Conservation (phyloP, 2,797 vertebrate species). For the Paratrypauchen microcephalus region DNA sequence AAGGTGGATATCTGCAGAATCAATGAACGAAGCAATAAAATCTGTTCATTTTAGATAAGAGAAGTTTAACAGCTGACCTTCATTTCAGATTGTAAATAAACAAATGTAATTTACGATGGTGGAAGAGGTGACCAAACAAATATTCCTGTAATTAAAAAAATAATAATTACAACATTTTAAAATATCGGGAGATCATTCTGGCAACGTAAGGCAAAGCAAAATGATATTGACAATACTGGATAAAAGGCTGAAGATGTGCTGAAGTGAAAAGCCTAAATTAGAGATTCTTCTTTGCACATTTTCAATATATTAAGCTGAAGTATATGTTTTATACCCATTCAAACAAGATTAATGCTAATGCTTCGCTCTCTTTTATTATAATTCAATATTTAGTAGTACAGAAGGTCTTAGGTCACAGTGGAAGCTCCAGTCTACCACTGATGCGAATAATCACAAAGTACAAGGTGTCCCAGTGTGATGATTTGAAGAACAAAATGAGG, state of each 20-base stretch:
- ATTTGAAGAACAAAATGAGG: slow-evolving; percentile 2
- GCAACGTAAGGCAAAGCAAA: not conserved
- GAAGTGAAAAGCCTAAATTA: not conserved
- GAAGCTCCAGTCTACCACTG: not conserved
- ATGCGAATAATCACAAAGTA: not conserved
- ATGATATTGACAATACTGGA: not conserved
- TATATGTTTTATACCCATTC: not conserved
- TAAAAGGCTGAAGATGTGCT: not conserved
- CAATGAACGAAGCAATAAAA: no score
- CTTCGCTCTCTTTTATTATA: not conserved
- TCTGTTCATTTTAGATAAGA: no score
- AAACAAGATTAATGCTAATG: not conserved
- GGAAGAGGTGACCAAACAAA: no score
- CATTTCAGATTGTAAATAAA: no score
- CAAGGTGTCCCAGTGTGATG: not conserved
- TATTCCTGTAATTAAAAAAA: no score
- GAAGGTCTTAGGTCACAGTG: not conserved
- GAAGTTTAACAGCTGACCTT: no score
- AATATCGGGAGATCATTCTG: no score
- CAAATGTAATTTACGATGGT: no score
- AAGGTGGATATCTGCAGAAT: no score
- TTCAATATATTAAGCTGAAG: not conserved
- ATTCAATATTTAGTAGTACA: not conserved
- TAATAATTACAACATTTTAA: no score
- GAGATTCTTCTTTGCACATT: not conserved